These are phyloP conservation scores for sheep (Ovis aries) DNA, from an alignment of 2,113 vertebrate genomes.

Conservation along the genomic window DNA sequence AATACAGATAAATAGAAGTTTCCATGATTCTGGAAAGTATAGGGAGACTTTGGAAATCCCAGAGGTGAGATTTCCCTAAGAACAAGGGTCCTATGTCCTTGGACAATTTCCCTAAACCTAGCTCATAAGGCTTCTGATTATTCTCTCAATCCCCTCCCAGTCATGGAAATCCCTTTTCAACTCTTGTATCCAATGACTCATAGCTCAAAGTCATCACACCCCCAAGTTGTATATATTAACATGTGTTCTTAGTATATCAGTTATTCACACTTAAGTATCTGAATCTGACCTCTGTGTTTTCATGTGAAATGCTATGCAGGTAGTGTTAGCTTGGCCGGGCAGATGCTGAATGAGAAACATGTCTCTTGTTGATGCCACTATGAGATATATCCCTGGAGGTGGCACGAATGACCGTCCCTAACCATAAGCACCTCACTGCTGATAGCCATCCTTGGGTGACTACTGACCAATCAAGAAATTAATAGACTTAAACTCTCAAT, in stretches of 20 bases:
- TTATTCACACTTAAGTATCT: background rate
- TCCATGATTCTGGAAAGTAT: background rate
- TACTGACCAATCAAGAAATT: background rate
- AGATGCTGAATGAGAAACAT: background rate
- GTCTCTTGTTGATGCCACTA: background rate
- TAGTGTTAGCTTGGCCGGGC: background rate
- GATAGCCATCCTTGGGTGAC: background rate
- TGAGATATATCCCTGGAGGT: background rate
- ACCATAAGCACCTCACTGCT: background rate
- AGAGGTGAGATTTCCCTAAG: background rate
- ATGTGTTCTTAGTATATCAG: background rate
- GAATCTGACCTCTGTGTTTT: background rate
- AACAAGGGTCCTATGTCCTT: background rate
- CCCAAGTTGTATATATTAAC: too few species aligned
- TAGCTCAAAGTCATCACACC: background rate
- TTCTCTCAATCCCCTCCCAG: background rate
- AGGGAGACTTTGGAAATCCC: background rate
- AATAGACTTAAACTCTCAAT: background rate
- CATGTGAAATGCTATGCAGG: background rate
- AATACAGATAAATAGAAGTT: background rate
- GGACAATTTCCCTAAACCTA: background rate
- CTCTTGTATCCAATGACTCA: background rate
- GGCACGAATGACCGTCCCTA: background rate
- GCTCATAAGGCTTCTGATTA: background rate
- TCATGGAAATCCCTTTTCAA: background rate